Percentiles rank a stretch among this genome's conserved stretches.
Conservation (phyloP, 64 coral and sea anemone species). For the Stichodactyla mertensii region DNA sequence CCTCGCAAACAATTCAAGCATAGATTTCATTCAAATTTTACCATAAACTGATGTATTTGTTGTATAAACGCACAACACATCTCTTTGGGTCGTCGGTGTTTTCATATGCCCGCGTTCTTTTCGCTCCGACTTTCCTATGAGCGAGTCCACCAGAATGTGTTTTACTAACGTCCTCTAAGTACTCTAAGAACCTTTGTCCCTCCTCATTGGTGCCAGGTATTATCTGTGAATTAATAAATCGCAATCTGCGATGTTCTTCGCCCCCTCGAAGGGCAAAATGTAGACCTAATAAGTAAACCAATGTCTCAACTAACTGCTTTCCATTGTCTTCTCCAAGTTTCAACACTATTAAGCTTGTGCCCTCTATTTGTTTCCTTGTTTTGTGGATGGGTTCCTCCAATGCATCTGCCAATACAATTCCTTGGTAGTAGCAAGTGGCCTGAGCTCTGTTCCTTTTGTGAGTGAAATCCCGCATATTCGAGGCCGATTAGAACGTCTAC, state of each 20-base stretch:
- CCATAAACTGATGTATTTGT: neutral
- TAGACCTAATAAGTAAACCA: constrained; percentile 9
- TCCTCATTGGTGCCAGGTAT: neutral
- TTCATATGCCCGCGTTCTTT: neutral
- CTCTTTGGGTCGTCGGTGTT: neutral
- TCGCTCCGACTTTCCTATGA: neutral
- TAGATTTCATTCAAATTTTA: neutral
- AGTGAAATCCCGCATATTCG: too few relatives aligned
- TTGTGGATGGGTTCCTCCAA: too few relatives aligned
- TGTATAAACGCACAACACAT: neutral
- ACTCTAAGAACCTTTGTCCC: neutral
- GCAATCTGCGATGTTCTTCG: neutral
- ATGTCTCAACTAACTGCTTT: neutral
- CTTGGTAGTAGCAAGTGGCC: too few relatives aligned
- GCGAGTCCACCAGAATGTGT: constrained; percentile 12
- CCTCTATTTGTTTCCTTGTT: too few relatives aligned
- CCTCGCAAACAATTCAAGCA: too few relatives aligned
- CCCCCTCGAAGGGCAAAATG: constrained; percentile 21
- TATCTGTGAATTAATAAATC: constrained; percentile 6
- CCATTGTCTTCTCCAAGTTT: neutral
- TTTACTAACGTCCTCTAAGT: constrained; percentile 18
- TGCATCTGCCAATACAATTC: too few relatives aligned
- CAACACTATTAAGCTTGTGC: too few relatives aligned
- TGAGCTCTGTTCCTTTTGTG: too few relatives aligned
- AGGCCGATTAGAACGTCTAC: too few relatives aligned